Conservation (phyloP, 2,797 vertebrate genomes). For the Champsocephalus gunnari region DNA sequence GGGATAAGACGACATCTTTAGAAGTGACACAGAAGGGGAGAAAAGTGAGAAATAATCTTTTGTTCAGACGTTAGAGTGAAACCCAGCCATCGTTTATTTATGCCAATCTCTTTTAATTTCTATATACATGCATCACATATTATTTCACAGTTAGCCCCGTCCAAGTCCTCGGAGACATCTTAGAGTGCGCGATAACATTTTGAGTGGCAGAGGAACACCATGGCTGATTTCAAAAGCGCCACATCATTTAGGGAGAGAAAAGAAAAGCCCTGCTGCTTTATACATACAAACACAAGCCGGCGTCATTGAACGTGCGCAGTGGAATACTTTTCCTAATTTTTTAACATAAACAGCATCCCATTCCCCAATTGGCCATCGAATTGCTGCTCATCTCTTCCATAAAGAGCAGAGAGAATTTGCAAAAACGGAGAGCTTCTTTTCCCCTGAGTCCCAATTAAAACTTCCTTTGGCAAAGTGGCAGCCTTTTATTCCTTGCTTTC, state of each 20-base stretch:
- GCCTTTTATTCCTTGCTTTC: conserved; percentile 73
- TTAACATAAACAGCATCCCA: conserved; percentile 62
- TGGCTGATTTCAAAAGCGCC: conserved; percentile 43
- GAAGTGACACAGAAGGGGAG: conserved; percentile 39
- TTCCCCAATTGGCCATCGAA: conserved; percentile 70
- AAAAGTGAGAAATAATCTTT: conserved; percentile 26
- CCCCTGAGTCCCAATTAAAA: conserved; percentile 87
- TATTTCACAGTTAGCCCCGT: conserved; percentile 38
- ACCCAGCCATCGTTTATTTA: conserved; percentile 58
- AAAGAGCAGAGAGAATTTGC: conserved; percentile 78
- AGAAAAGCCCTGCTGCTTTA: conserved; percentile 51
- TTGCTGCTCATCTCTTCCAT: conserved; percentile 72
- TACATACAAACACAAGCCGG: conserved; percentile 66
- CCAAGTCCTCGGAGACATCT: conserved; percentile 46
- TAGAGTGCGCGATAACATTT: conserved; percentile 41
- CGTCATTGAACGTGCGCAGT: conserved; percentile 31
- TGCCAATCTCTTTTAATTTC: conserved; percentile 55
- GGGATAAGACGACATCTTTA: conserved; percentile 49
- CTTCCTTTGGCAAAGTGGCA: conserved; percentile 81
- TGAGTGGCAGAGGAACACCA: conserved; percentile 56
- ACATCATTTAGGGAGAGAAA: conserved; percentile 43
- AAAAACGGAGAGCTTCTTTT: conserved; percentile 64
- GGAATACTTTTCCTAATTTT: conserved; percentile 50
- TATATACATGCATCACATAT: conserved; percentile 55
- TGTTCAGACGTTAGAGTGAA: conserved; percentile 30